phyloP scores from a whole-genome alignment of 2,888 invertebrate genomes.

The Agrotis segetum region DNA sequence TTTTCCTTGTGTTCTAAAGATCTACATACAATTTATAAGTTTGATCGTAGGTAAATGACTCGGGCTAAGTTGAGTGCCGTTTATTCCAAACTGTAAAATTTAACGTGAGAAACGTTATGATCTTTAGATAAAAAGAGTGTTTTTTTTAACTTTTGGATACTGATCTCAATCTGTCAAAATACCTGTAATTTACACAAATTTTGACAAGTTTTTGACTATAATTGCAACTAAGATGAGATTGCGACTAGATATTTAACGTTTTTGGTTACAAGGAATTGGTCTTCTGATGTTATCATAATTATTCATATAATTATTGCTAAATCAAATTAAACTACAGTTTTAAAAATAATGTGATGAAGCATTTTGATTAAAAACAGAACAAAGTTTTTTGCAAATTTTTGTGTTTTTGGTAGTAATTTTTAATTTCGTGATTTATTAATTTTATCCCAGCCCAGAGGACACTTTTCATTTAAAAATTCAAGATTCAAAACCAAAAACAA shows the following conservation, averaged over 20 bases:
- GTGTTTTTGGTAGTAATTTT: too few relatives aligned
- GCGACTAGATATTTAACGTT: too few relatives aligned
- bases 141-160: too few relatives aligned
- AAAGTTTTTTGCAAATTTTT: too few relatives aligned
- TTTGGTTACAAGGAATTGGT: too few relatives aligned
- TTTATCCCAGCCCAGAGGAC: not conserved
- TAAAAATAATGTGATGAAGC: not conserved
- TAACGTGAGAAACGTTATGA: not conserved
- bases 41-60: constrained; percentile 2
- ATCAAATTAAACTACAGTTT: not conserved
- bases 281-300: not conserved
- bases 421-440: not conserved
- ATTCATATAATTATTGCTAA: not conserved
- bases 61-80: not conserved
- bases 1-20: constrained; percentile 59
- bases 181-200: too few relatives aligned
- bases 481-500: constrained; percentile 24
- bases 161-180: too few relatives aligned
- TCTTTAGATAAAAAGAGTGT: too few relatives aligned
- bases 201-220: too few relatives aligned
- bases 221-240: too few relatives aligned
- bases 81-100: not conserved
- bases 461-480: constrained; percentile 1
- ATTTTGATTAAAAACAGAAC: constrained; percentile 1
- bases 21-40: constrained; percentile 29